Conservation (phyloP, 2,797 vertebrate genomes). For the Galago senegalensis region DNA sequence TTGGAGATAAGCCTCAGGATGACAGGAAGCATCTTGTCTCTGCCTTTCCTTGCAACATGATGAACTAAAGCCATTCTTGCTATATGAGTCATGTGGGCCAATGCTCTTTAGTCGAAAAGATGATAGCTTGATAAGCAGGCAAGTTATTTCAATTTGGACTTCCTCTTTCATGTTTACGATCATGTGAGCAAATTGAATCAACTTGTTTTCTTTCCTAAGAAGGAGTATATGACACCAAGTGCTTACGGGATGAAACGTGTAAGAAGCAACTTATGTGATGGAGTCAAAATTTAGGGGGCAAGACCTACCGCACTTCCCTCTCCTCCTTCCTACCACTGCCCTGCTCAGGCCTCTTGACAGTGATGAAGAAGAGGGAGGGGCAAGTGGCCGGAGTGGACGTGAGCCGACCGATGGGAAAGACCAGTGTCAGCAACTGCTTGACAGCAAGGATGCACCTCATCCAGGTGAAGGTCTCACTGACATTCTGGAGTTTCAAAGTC, state of each 20-base stretch:
- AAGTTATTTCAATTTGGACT: constrained; percentile 46
- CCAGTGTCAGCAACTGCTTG: background rate
- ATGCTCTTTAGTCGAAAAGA: constrained; percentile 65
- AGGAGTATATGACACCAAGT: background rate
- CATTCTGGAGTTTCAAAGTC: background rate
- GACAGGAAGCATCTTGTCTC: constrained; percentile 53
- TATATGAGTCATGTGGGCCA: constrained; percentile 24
- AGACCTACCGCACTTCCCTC: background rate
- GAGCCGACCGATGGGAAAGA: background rate
- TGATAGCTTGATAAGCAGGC: constrained; percentile 64
- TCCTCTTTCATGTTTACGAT: constrained; percentile 64
- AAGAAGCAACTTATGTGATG: background rate
- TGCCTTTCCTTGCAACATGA: constrained; percentile 57
- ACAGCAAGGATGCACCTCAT: background rate
- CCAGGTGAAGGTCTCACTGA: background rate
- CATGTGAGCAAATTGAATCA: background rate
- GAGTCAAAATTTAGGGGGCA: background rate
- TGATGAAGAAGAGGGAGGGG: background rate
- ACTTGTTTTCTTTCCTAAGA: background rate
- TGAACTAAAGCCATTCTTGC: background rate
- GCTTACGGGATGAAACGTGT: background rate
- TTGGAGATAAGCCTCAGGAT: constrained; percentile 37
- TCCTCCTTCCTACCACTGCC: background rate
- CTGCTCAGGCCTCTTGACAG: background rate
- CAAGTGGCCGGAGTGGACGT: background rate